Conservation (phyloP, 2,113 vertebrate genomes). For the Percina caprodes region DNA sequence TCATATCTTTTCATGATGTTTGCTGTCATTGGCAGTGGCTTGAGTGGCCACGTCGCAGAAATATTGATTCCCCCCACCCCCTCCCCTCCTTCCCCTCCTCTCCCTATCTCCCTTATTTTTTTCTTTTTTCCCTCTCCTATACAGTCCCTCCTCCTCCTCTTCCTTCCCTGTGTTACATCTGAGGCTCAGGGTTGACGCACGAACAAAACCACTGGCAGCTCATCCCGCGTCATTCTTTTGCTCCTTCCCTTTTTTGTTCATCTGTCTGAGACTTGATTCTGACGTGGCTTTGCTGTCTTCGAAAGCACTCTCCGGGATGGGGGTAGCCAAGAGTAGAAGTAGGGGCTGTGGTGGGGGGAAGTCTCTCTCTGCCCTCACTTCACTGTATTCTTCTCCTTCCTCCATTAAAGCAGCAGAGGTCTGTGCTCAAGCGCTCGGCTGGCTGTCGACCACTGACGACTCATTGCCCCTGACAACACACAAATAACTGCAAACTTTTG, state of each 20-base stretch:
- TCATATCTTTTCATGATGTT: conserved; percentile 88
- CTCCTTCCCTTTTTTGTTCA: conserved; percentile 38
- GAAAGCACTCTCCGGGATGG: conserved; percentile 36
- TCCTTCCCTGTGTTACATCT: conserved; percentile 48
- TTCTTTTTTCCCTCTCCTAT: conserved; percentile 10
- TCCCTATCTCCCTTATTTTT: not conserved
- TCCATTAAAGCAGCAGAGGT: conserved; percentile 67
- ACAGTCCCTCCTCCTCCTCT: conserved; percentile 41
- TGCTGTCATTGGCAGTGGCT: conserved; percentile 84
- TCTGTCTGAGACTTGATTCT: conserved; percentile 45
- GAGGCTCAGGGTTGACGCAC: conserved; percentile 62
- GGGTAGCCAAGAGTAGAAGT: conserved; percentile 21
- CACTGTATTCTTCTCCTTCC: conserved; percentile 60
- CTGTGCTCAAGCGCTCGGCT: conserved; percentile 57
- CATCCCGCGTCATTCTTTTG: conserved; percentile 42
- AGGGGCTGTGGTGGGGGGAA: not conserved
- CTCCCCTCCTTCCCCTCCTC: not conserved
- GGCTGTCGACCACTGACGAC: conserved; percentile 59
- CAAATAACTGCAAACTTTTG: conserved; percentile 75
- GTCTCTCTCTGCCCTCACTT: conserved; percentile 46
- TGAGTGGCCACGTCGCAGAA: conserved; percentile 81
- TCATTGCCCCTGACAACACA: conserved; percentile 71
- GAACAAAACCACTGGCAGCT: conserved; percentile 59
- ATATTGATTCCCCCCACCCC: conserved; percentile 81
- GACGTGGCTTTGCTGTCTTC: conserved; percentile 54